Evolutionary conservation across 2,888 invertebrate species (phyloP), one percentile per base, ranked within the genome.

Genomic region (Oeneis ivallda): DNA sequence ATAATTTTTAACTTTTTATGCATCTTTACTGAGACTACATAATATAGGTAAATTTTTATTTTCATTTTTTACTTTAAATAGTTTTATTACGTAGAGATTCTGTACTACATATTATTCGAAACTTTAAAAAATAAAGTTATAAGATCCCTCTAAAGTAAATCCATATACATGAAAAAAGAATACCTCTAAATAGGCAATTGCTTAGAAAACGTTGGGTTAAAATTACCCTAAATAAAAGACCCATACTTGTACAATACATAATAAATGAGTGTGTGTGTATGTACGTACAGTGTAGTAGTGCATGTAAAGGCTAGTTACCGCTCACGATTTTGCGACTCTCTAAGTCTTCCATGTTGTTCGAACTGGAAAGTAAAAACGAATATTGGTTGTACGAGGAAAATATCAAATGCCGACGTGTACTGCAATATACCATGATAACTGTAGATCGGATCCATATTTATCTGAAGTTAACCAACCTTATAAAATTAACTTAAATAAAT

Each of bases 311-410:
- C 83, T 90, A 92, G 87, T 92, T 92, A 73, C 92, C 92, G 71
- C 90, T 92, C 67, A 89, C 92, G 70, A 92, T 89, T 81, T 92
- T 92, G 69, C 92, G 92, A 71, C 82, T 89, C 76, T 92, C 92
- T 71, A 92, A 71, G 73, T 92, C 92, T 69, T 92, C 92, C 86
- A 92, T 92, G 75, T 85, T 92, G 79, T 86, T 90, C 10, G 92
- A 89, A 76, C 92, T 92, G 79, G 11, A 77, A 79, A 75, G 71
- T 19, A 66, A 60, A 8, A 58, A 47, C 26, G 0, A 56, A 6
- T 41, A 34, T 54, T 53, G 13, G 15, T 7, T 45, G 39, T 45
- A 15, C 15, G 45, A 6, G n/a, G 32, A 34, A 2, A 34, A 6
- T 34, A 34, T 34, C 6, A 6, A 34, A 2, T 34, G 32, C 2